phyloP scores from a whole-genome alignment of 2,113 vertebrate genomes.

The Podilymbus podiceps region DNA sequence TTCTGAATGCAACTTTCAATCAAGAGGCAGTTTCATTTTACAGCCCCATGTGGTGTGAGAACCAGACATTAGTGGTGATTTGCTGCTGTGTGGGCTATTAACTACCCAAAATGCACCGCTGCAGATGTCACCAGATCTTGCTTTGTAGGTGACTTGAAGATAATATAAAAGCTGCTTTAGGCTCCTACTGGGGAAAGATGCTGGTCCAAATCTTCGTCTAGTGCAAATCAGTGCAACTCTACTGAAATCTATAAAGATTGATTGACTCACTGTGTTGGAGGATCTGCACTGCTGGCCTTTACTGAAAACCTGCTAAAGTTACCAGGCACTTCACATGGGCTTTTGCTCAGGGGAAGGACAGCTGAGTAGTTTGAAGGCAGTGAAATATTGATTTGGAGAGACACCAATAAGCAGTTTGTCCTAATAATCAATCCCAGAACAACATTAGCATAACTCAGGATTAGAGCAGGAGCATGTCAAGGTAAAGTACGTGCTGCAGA shows the following conservation, averaged over 20 bases:
- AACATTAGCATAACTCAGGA: neutral
- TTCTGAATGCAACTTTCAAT: neutral
- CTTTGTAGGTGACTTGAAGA: neutral
- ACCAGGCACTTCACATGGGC: neutral
- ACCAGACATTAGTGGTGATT: neutral
- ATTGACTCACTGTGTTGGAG: neutral
- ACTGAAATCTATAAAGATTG: neutral
- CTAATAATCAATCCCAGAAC: neutral
- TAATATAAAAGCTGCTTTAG: neutral
- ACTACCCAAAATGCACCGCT: neutral
- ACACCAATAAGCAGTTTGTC: neutral
- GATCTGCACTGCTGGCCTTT: neutral
- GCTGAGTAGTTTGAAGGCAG: neutral
- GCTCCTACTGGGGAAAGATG: neutral
- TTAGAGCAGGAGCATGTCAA: neutral
- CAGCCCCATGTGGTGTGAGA: neutral
- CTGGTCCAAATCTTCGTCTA: neutral
- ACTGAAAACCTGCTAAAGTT: neutral
- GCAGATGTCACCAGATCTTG: neutral
- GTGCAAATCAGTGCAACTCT: neutral
- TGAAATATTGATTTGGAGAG: conserved; percentile 1
- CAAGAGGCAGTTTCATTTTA: neutral
- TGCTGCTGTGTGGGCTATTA: neutral
- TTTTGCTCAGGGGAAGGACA: neutral
- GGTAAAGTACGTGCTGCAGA: neutral